phyloP scores from a whole-genome alignment of 2,797 vertebrate species.

The Eulemur albifrons region DNA sequence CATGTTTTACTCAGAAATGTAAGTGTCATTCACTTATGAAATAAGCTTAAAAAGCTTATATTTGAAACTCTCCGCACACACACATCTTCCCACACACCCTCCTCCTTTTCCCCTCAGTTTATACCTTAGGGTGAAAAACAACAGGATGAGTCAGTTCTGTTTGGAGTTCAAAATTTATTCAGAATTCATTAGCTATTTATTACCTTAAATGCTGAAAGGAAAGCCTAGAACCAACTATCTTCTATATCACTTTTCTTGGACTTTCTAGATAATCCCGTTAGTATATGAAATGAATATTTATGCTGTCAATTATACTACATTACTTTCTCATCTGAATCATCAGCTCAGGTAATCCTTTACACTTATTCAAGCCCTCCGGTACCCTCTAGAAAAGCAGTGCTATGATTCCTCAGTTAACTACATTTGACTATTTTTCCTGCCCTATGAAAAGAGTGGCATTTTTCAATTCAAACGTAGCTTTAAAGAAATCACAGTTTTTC shows the following conservation, averaged over 20 bases:
- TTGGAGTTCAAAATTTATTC: conserved; percentile 38
- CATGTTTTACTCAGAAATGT: no score
- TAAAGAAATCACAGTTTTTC: background rate
- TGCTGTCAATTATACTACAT: conserved; percentile 5
- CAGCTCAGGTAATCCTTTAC: background rate
- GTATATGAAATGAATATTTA: conserved; percentile 33
- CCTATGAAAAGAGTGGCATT: background rate
- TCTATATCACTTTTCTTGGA: background rate
- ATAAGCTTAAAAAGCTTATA: background rate
- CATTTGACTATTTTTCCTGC: background rate
- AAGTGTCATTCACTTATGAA: background rate
- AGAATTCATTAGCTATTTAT: conserved; percentile 45
- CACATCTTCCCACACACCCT: background rate
- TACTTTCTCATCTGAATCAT: background rate
- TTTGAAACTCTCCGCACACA: background rate
- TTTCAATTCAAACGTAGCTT: background rate
- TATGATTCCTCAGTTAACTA: background rate
- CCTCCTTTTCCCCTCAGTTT: background rate
- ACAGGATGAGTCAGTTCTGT: background rate
- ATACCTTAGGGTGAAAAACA: conserved; percentile 2
- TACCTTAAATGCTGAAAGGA: conserved; percentile 48
- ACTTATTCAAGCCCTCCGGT: background rate
- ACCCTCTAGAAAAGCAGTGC: background rate
- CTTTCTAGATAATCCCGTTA: conserved; percentile 27
- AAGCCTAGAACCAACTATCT: background rate